Percentiles rank a stretch among this genome's conserved stretches.
Evolutionary conservation across 2,113 vertebrate genomes (phyloP).

Genomic region (Peromyscus polionotus): DNA sequence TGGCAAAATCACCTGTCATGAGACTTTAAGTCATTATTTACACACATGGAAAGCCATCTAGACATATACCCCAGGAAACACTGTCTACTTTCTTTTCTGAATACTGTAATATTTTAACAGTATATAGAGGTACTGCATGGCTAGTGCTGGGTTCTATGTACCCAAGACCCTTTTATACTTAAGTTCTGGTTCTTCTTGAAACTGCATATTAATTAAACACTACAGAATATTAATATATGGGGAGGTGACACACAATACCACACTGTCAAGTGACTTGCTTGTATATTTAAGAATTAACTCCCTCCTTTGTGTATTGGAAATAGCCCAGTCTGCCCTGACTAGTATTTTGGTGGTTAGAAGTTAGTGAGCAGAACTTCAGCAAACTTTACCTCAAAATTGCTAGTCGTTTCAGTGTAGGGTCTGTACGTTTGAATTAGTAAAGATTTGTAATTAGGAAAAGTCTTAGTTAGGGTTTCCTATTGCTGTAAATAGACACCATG

Average conservation of each 20-base stretch:
- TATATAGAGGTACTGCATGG: neutral
- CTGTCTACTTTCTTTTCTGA: neutral
- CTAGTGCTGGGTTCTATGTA: constrained; percentile 23
- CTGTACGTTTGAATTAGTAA: constrained; percentile 68
- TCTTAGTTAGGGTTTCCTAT: neutral
- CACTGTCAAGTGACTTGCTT: constrained; percentile 38
- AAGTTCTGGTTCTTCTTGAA: constrained; percentile 27
- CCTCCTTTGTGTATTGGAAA: constrained; percentile 45
- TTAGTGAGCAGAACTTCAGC: constrained; percentile 63
- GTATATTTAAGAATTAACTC: constrained; percentile 46
- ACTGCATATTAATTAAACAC: constrained; percentile 57
- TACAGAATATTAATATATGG: constrained; percentile 48
- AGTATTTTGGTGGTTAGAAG: constrained; percentile 81
- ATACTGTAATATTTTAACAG: neutral
- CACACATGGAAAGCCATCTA: neutral
- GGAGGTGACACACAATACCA: neutral
- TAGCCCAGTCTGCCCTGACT: neutral
- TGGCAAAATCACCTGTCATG: constrained; percentile 19
- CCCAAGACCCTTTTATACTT: neutral
- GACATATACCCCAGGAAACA: neutral
- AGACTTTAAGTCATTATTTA: constrained; percentile 22
- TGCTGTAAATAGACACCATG: neutral
- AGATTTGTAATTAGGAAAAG: constrained; percentile 1
- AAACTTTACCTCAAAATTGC: constrained; percentile 46
- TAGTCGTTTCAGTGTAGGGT: constrained; percentile 76